These are phyloP conservation scores for Neodiprion lecontei DNA, from an alignment of 1,140 invertebrate species.

Conservation along the genomic window DNA sequence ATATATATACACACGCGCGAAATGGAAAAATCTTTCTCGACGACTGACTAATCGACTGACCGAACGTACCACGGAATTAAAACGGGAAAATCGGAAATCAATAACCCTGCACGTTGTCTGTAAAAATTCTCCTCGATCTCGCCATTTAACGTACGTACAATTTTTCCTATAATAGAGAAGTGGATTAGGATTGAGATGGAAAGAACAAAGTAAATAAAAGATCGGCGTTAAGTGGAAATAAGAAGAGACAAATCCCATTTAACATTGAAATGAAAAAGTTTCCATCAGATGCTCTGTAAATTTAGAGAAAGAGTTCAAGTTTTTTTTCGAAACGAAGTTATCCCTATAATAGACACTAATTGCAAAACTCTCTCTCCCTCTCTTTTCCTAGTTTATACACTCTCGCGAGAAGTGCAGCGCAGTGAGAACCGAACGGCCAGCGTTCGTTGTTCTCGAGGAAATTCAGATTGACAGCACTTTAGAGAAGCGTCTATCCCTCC, in stretches of 20 bases:
- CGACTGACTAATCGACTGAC: background rate
- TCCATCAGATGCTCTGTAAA: too few relatives aligned
- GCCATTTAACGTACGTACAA: background rate
- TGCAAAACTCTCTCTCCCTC: too few relatives aligned
- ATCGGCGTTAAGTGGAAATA: too few relatives aligned
- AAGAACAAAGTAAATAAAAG: background rate
- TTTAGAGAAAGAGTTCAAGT: too few relatives aligned
- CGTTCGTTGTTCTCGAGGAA: background rate
- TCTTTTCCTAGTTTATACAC: too few relatives aligned
- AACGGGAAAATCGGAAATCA: background rate
- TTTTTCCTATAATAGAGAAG: background rate
- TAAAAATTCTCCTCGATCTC: background rate
- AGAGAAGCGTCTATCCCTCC: background rate
- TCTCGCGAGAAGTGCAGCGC: too few relatives aligned
- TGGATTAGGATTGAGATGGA: background rate
- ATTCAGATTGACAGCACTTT: slow-evolving; percentile 4
- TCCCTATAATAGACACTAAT: too few relatives aligned
- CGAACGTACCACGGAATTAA: background rate
- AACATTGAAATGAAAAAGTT: too few relatives aligned
- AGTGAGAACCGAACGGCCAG: background rate
- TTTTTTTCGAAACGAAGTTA: too few relatives aligned
- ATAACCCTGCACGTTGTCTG: background rate
- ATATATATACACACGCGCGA: too few relatives aligned
- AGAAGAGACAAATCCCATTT: too few relatives aligned
- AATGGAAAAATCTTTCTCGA: background rate